Evolutionary conservation across 2,113 vertebrate species (phyloP), one percentile per base, ranked within the genome.

Genomic region (Ceyx cyanopectus): DNA sequence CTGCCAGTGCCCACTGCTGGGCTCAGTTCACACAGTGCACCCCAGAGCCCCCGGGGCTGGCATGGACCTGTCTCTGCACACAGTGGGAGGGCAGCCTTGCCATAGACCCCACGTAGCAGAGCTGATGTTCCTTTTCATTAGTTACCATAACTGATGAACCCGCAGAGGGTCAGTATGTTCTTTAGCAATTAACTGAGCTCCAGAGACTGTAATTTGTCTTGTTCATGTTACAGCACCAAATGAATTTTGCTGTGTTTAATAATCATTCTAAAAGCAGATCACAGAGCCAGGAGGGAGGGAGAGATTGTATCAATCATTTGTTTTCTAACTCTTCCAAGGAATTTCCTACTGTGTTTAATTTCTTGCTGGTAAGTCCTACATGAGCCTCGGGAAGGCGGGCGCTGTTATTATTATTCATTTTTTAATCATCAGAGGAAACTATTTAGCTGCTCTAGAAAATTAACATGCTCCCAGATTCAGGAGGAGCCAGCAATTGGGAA

Each of bases 271-370:
- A 95, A 90, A 93, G 95, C 94, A 96, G 95, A 89, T 95, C 94
- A 94, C 86, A 96, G 94, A 89, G 91, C 91, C 0, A 5, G 70
- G 92, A 87, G 92, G 88, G 88, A 92, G 93, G 85, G 77, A 48
- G 87, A 95, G 94, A 95, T 96, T 7, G 15, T 89, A 94, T 95
- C 96, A 96, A 94, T 89, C 95, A 92, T 90, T 96, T 96, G 91
- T 95, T 96, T 96, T 92, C 84, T 14, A 72, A 87, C 89, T 93
- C 95, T 94, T 94, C 94, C 95, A 95, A 95, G 92, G 92, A 95
- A 96, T 93, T 96, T 96, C 94, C 94, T 77, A 93, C 92, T 95
- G 94, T 82, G 92, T 80, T 96, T 92, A 87, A 95, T 96, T 96
- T 93, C 95, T 95, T 89, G 78, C 94, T 94, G 90, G 21, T 87